Base-by-base conservation (phyloP, 2,113 vertebrate genomes). In the Jacana jacana region DNA sequence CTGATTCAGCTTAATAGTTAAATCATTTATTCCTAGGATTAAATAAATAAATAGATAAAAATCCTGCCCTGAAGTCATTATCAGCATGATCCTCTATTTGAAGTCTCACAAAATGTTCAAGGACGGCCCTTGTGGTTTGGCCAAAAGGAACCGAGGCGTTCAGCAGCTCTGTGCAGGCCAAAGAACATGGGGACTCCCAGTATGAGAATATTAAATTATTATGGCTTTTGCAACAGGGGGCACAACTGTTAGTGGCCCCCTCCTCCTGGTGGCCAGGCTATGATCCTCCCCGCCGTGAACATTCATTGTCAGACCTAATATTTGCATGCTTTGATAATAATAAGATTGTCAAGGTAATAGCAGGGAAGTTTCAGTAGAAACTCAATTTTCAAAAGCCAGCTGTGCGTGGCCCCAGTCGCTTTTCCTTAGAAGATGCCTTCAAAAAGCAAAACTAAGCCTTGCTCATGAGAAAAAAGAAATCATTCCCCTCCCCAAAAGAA, bases 241-340 rank as follows among this genome's bases (percentile, higher is more conserved):
- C 78, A 92, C 77, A 54, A 72, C 55, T 96, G 95, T 55, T 44
- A 96, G 89, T 23, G 84, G 87, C 95, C 70, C 94, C 68, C 95
- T 97, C 92, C 95, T 76, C 95, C 89, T 92, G 91, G 91, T 17
- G 75, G 85, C 78, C 95, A 68, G 71, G 84, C 72, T 91, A 65
- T 17, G 76, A 30, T 97, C 91, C 88, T 95, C 95, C 97, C 97
- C 65, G 94, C 88, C 3, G 75, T 58, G 97, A 97, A 91, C 87
- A 87, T 52, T 94, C 86, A 82, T 61, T 96, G 96, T 96, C 97
- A 91, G 48, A 93, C 61, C 86, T 96, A 89, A 96, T 98, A 97
- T 92, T 92, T 84, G 88, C 93, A 93, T 71, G 89, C 97, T 98
- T 98, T 98, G 97, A 98, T 98, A 97, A 96, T 81, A 94, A 94